Base-by-base conservation (phyloP, 2,797 vertebrate genomes). In the Tinamus major region DNA sequence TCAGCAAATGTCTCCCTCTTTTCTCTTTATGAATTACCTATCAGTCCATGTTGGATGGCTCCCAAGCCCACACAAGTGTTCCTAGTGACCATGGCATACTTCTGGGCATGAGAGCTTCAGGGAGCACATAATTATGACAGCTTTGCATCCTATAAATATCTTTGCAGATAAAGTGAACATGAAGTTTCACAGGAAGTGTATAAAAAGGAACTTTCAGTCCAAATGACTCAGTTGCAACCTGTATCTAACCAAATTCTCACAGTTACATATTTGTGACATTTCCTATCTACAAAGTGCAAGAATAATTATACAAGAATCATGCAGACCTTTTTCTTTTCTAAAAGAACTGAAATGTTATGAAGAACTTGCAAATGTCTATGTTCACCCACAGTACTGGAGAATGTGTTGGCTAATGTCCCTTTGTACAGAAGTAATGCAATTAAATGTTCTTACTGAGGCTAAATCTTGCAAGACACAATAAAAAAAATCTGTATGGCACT, bases 381-480 rank as follows among this genome's bases (percentile, higher is more conserved):
- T 29, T 21, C 77, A 23, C n/a, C 17, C 24, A 46, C 16, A 64
- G 6, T 48, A 74, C 16, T 95, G 41, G 74, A 81, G 35, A 82
- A 26, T n/a, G 27, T 13, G 62, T 41, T 64, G 76, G 70, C 48
- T 55, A 51, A 68, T 68, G 67, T 82, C 27, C 31, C 91, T 55
- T 95, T 72, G 76, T 51, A 70, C n/a, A 46, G 49, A 83, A 93
- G 58, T 85, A 89, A 61, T 72, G 19, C 13, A 84, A 85, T 81
- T 74, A 95, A 96, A 77, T 92, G 37, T 42, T 75, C 29, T 96
- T 70, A 65, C 67, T 94, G 70, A 92, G 58, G 79, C 18, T 94
- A 75, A 94, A 65, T 93, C 82, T 93, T 95, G n/a, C 23, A 70
- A 92, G 67, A 14, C 53, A 65, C 89, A 53, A 78, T 96, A 14